Conservation (phyloP, 2,888 invertebrate genomes). For the Tortrix viridana region DNA sequence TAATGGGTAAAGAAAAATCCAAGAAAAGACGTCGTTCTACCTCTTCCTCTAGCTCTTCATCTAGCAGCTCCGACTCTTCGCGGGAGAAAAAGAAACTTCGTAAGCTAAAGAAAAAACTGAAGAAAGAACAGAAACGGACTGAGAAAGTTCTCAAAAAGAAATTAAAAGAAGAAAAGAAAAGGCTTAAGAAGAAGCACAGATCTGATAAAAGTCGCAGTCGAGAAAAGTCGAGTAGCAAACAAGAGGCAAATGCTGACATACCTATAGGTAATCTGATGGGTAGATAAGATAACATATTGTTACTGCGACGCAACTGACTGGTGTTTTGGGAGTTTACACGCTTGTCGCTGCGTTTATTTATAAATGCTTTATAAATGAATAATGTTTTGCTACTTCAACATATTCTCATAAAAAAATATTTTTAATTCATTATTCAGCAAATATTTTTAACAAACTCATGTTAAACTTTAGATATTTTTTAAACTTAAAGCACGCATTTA, state of each 20-base stretch:
- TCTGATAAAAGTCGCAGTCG: slow-evolving; percentile 54
- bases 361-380: no score
- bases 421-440: no score
- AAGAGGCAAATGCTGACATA: slow-evolving; percentile 66
- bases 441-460: no score
- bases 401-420: no score
- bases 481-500: no score
- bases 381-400: no score
- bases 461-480: no score
- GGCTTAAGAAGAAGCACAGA: slow-evolving; percentile 63
- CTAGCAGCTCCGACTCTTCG: slow-evolving; percentile 72
- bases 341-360: no score
- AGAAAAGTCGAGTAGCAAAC: slow-evolving; percentile 48
- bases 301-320: neutral
- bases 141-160: slow-evolving; percentile 81
- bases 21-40: slow-evolving; percentile 65
- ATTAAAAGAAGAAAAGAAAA: slow-evolving; percentile 75
- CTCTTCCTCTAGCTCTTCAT: slow-evolving; percentile 63
- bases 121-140: slow-evolving; percentile 80
- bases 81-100: slow-evolving; percentile 79
- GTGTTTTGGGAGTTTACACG: neutral
- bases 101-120: slow-evolving; percentile 83
- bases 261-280: slow-evolving; percentile 66
- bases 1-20: slow-evolving; percentile 75
- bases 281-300: neutral